Conservation (phyloP, 2,797 vertebrate genomes). For the Chaetophractus vellerosus region DNA sequence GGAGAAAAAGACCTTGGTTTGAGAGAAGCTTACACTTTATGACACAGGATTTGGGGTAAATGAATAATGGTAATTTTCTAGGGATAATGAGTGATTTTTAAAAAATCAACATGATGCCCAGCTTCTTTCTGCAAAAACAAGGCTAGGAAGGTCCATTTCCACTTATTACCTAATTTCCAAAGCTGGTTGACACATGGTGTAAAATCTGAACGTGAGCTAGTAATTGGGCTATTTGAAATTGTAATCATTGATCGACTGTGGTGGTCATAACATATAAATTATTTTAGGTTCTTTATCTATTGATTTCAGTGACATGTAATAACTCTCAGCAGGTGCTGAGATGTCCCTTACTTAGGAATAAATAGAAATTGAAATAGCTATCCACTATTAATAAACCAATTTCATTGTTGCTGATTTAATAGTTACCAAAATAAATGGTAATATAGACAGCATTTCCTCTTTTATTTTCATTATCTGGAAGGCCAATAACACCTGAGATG, state of each 20-base stretch:
- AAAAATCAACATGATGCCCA: not conserved
- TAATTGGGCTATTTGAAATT: constrained; percentile 68
- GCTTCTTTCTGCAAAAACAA: constrained; percentile 2
- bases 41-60: not conserved
- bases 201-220: constrained; percentile 19
- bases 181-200: not conserved
- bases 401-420: constrained; percentile 48
- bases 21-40: not conserved
- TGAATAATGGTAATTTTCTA: not conserved
- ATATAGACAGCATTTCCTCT: not conserved
- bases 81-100: not conserved
- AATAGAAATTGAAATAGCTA: constrained; percentile 62
- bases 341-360: constrained; percentile 66
- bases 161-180: constrained; percentile 44
- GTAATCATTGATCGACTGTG: not conserved
- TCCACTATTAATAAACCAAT: not conserved
- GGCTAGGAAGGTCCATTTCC: constrained; percentile 17
- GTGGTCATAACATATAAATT: constrained; percentile 17
- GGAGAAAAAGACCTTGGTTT: not conserved
- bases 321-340: constrained; percentile 41
- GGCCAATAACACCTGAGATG: not conserved
- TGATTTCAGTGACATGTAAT: constrained; percentile 71
- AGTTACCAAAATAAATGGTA: not conserved
- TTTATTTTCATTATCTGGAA: not conserved
- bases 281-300: constrained; percentile 58